phyloP scores from a whole-genome alignment of 2,888 invertebrate species.

The Conistra vaccinii region DNA sequence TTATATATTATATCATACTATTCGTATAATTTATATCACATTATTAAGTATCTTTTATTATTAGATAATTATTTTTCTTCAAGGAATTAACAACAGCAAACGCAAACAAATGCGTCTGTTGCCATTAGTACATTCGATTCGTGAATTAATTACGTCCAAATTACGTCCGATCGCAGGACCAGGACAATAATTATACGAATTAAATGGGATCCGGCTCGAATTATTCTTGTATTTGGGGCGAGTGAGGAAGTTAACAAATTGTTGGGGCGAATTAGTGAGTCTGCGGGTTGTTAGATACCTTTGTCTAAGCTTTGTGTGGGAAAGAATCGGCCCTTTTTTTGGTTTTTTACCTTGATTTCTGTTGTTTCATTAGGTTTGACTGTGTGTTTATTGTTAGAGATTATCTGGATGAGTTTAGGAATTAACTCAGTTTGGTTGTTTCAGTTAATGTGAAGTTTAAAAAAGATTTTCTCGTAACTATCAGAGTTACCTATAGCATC shows the following conservation, averaged over 20 bases:
- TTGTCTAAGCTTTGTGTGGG: constrained; percentile 43
- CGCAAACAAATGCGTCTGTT: constrained; percentile 25
- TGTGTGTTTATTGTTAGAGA: background rate
- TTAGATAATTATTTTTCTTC: too few species aligned
- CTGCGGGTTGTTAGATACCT: constrained; percentile 47
- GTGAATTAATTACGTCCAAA: constrained; percentile 58
- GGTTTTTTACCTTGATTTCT: constrained; percentile 4
- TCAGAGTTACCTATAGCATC: too few species aligned
- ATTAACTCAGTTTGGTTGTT: background rate
- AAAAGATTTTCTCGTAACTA: background rate
- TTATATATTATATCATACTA: too few species aligned
- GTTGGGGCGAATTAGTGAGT: constrained; percentile 52
- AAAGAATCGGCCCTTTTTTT: constrained; percentile 29
- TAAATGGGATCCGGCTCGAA: constrained; percentile 54
- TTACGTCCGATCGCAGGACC: constrained; percentile 35
- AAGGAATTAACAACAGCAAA: constrained; percentile 35
- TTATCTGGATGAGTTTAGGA: background rate
- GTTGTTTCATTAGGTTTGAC: constrained; percentile 18
- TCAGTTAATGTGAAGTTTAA: background rate
- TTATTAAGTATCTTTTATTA: too few species aligned
- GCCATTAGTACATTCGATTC: constrained; percentile 43
- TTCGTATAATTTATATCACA: too few species aligned
- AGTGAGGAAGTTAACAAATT: constrained; percentile 63
- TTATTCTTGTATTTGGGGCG: constrained; percentile 54
- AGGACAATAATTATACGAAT: constrained; percentile 62